Percentiles rank a stretch among this genome's conserved stretches.
Conservation (phyloP, 2,797 vertebrate genomes). For the Tympanoctomys barrerae region DNA sequence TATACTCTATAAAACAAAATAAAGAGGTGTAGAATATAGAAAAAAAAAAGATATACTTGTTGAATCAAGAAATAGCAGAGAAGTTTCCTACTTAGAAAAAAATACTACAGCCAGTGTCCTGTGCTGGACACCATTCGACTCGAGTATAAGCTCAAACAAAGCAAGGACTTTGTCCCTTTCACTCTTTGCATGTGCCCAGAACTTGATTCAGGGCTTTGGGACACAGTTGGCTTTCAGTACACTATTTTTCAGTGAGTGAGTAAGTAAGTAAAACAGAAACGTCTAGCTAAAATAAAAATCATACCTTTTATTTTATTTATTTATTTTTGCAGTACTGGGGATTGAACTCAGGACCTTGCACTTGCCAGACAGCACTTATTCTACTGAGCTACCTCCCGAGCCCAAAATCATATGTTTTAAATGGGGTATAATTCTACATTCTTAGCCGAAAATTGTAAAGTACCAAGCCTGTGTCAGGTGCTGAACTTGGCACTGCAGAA, state of each 20-base stretch:
- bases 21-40: background rate
- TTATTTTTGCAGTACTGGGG: too few relatives aligned
- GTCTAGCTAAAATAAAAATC: background rate
- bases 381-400: too few relatives aligned
- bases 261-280: conserved; percentile 36
- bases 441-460: background rate
- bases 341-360: too few relatives aligned
- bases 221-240: background rate
- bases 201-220: background rate
- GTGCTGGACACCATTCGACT: background rate
- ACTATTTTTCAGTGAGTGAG: background rate
- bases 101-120: background rate
- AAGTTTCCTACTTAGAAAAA: background rate
- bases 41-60: background rate
- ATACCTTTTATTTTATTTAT: background rate
- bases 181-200: background rate
- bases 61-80: background rate
- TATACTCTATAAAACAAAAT: too few relatives aligned
- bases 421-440: background rate
- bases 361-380: too few relatives aligned
- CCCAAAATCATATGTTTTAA: background rate
- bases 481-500: conserved; percentile 30
- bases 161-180: background rate
- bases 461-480: background rate
- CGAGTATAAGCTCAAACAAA: background rate